phyloP scores from a whole-genome alignment of 2,113 vertebrate species.

The Serinus canaria region DNA sequence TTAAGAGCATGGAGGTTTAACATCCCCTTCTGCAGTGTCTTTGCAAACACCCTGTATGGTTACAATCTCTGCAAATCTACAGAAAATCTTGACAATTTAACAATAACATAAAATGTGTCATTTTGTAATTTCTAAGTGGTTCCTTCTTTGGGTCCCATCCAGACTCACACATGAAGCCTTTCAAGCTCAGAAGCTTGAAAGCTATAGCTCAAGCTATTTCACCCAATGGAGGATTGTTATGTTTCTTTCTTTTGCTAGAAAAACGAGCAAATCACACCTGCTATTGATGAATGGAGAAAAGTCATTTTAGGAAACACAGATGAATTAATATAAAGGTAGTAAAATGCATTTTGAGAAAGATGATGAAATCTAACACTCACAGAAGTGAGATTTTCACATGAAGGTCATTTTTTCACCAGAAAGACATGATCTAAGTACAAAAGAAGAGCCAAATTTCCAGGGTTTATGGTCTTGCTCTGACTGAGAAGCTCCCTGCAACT shows the following conservation, averaged over 20 bases:
- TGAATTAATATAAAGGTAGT: not conserved
- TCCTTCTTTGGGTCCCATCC: slow-evolving; percentile 11
- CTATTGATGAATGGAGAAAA: not conserved
- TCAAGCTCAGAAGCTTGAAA: not conserved
- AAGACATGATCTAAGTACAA: not conserved
- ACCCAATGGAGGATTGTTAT: not conserved
- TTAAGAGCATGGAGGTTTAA: slow-evolving; percentile 33
- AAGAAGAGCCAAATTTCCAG: not conserved
- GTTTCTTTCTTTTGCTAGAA: slow-evolving; percentile 17
- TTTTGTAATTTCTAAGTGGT: slow-evolving; percentile 35
- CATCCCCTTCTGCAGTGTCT: slow-evolving; percentile 6
- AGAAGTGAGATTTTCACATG: not conserved
- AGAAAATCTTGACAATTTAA: slow-evolving; percentile 1
- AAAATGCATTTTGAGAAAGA: not conserved
- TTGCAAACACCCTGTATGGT: slow-evolving; percentile 28
- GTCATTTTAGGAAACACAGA: not conserved
- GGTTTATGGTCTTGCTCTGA: not conserved
- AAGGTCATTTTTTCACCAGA: not conserved
- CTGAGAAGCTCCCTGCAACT: not conserved
- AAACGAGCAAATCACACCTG: not conserved
- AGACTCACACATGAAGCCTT: not conserved
- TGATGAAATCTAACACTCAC: not conserved
- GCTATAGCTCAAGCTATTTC: not conserved
- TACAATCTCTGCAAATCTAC: slow-evolving; percentile 13
- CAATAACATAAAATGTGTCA: slow-evolving; percentile 10